A percentile compares a stretch with the other conserved stretches of the same genome.
Conservation (phyloP, 2,113 vertebrate species). For the Prionailurus bengalensis region DNA sequence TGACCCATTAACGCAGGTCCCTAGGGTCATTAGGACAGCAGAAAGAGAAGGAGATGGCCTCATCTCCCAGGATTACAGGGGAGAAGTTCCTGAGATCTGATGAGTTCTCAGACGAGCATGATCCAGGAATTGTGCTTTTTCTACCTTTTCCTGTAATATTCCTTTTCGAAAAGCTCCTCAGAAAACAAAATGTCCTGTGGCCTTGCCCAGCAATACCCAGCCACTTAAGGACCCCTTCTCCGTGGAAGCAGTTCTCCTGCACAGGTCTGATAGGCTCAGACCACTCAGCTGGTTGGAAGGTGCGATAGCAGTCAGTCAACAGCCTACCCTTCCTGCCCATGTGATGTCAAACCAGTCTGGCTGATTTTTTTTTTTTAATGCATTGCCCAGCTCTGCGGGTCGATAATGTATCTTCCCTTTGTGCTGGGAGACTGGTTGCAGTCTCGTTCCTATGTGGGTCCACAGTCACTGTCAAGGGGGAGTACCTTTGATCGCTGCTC, state of each 20-base stretch:
- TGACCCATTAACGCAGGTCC: constrained; percentile 68
- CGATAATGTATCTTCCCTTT: constrained; percentile 32
- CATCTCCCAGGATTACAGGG: constrained; percentile 58
- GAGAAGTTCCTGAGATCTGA: constrained; percentile 68
- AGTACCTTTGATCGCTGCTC: constrained; percentile 51
- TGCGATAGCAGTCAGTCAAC: background rate
- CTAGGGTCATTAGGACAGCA: constrained; percentile 54
- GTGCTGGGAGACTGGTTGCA: constrained; percentile 40
- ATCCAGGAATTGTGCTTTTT: constrained; percentile 49
- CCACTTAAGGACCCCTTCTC: background rate
- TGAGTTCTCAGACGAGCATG: constrained; percentile 38
- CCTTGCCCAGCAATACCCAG: background rate
- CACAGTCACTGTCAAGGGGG: constrained; percentile 48
- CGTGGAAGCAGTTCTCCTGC: background rate
- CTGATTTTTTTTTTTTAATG: background rate
- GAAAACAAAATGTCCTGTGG: constrained; percentile 16
- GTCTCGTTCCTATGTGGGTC: constrained; percentile 33
- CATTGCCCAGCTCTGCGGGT: background rate
- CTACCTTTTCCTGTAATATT: constrained; percentile 62
- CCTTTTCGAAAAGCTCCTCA: constrained; percentile 38
- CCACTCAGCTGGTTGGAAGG: background rate
- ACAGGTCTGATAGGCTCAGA: background rate
- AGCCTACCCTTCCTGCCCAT: background rate
- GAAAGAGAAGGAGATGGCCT: constrained; percentile 73
- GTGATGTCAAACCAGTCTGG: constrained; percentile 22